Base-by-base conservation (phyloP, 2,888 invertebrate genomes). In the Eupithecia tripunctaria region DNA sequence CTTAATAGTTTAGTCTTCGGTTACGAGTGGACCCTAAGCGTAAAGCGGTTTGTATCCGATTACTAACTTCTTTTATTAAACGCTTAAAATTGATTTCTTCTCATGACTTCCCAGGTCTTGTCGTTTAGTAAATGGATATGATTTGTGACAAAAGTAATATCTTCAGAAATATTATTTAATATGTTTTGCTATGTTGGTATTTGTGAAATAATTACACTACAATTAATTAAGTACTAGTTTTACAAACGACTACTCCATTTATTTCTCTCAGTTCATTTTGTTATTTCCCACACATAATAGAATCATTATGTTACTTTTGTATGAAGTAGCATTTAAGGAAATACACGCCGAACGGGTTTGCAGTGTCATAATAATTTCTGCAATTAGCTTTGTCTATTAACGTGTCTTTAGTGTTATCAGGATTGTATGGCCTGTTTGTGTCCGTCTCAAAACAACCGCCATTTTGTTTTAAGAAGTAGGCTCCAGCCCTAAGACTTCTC, bases 261-360 rank as follows among this genome's bases (percentile, higher is more conserved):
- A 67, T 70, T 67, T 63, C 10, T 59, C 38, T 73, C 47, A 73
- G 43, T 71, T 66, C 65, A 75, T 18, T 71, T 64, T 71, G 56
- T 60, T 62, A 67, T 75, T 78, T 78, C 79, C 74, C 79, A 79
- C 77, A 77, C 68, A 71, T 70, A 78, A 77, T 77, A 73, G 72
- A 77, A 73, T 62, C 47, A 77, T 75, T 76, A 77, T 76, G 62
- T 15, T 36, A 71, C 68, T 71, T 76, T 75, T 76, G 77, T 75
- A 77, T 64, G 73, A 38, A 73, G 69, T 51, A 69, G 73, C 69
- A 59, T 70, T 75, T 75, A 78, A 78, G 75, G 78, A 77, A 76
- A 75, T 76, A 72, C 71, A 36, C 32, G 66, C 29, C n/a, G 59
- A 70, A 70, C 70, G 21, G 62, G 70, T 67, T 64, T 47, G 67